Base-by-base conservation (phyloP, 1,140 invertebrate genomes). In the Heliothis subflexa region DNA sequence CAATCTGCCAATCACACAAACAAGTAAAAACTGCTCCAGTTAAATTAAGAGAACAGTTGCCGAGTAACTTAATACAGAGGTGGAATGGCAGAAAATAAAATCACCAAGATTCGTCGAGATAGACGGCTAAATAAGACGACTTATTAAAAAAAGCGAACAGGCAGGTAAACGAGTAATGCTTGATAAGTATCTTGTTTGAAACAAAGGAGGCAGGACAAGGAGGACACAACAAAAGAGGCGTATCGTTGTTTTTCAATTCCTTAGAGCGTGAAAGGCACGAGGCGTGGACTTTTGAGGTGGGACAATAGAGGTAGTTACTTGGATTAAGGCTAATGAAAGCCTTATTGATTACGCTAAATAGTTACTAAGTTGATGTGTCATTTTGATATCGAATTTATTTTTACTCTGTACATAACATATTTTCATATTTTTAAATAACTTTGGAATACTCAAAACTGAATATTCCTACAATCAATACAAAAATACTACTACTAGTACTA, bases 121-220 rank as follows among this genome's bases (percentile, higher is more conserved):
- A 78, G 57, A 68, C 78, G 64, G 59, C 61, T 81, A 84, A 82
- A 81, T 78, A 80, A 81, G 79, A 70, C 50, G 71, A 77, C 83
- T 87, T 87, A 88, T 88, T 83, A 88, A 92, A 90, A 89, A 88
- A 83, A 82, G 72, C 81, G 86, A 81, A 83, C 89, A 83, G 86
- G 85, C 88, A 90, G 87, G 89, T 91, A 90, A 89, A 88, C 88
- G 86, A 90, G 88, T 89, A 91, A 90, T 88, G 85, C 81, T 86
- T 88, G 91, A 92, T 92, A 92, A 91, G 86, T 90, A 92, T 92
- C 90, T 89, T 88, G 88, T 91, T 89, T 88, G 89, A 92, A 84
- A 90, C 89, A 92, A 92, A 92, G 87, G 33, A 40, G 33, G 5
- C 33, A 40, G 33, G 33, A 40, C 33, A 7, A 40, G 33, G 84